These are phyloP conservation scores for Stomatorhinus walkeri DNA, from an alignment of 2,797 vertebrate genomes.

Conservation along the genomic window DNA sequence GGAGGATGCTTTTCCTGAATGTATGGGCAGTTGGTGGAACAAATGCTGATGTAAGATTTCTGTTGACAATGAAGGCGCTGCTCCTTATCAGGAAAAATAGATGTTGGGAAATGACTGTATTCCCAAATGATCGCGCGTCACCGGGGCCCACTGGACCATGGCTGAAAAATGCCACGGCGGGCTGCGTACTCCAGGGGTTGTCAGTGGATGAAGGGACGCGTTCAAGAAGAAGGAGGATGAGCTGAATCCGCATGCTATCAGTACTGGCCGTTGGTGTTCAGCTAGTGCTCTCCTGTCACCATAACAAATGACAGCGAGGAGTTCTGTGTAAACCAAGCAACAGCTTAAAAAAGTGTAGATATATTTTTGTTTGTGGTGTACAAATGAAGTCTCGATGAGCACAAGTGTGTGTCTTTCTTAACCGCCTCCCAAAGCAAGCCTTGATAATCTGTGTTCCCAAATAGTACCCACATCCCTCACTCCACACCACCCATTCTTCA, in stretches of 20 bases:
- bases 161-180: constrained; percentile 16
- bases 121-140: constrained; percentile 5
- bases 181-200: neutral
- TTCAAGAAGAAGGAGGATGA: neutral
- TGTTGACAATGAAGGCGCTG: neutral
- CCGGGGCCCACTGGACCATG: neutral
- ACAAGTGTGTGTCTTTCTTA: neutral
- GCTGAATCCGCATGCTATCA: constrained; percentile 9
- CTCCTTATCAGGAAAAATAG: constrained; percentile 21
- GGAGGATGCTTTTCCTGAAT: neutral
- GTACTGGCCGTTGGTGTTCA: neutral
- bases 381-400: neutral
- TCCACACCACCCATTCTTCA: neutral
- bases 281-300: neutral
- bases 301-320: constrained; percentile 15
- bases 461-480: neutral
- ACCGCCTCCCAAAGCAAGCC: neutral
- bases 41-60: constrained; percentile 12
- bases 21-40: neutral
- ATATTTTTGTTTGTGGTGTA: neutral
- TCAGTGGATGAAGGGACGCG: neutral
- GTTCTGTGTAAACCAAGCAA: neutral
- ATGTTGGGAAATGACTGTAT: constrained; percentile 8
- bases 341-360: neutral
- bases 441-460: neutral